Percentiles rank a stretch among this genome's conserved stretches.
These are phyloP conservation scores for Nephila pilipes DNA, from an alignment of 1,140 invertebrate genomes.

Conservation along the genomic window DNA sequence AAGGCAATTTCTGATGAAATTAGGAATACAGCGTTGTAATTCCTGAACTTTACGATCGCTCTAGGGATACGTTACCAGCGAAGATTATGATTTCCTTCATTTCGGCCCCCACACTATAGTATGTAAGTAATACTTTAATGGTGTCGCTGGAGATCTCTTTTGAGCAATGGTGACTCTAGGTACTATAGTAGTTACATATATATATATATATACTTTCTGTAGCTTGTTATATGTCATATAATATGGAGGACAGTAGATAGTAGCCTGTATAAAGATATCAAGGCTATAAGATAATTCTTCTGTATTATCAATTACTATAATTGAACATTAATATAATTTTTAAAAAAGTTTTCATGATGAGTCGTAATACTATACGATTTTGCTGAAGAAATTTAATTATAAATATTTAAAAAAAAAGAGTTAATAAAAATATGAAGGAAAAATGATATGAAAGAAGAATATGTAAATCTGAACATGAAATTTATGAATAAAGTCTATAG, in stretches of 20 bases:
- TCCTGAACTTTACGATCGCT: conserved; percentile 49
- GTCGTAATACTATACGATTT: too few species aligned
- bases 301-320: too few species aligned
- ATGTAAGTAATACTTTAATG: conserved; percentile 43
- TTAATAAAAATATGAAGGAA: neutral
- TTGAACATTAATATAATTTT: too few species aligned
- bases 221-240: neutral
- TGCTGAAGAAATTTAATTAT: neutral
- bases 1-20: conserved; percentile 63
- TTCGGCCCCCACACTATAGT: neutral
- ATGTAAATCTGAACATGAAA: too few species aligned
- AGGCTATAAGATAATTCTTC: too few species aligned
- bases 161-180: conserved; percentile 8
- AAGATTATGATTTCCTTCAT: conserved; percentile 58
- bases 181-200: neutral
- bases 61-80: conserved; percentile 36
- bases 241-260: too few species aligned
- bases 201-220: neutral
- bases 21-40: conserved; percentile 51
- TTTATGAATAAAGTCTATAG: too few species aligned
- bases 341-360: too few species aligned
- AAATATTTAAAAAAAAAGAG: neutral
- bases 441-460: too few species aligned
- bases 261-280: too few species aligned
- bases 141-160: conserved; percentile 44